Evolutionary conservation across 2,888 invertebrate genomes (phyloP).

Genomic region (Chorisops tibialis): DNA sequence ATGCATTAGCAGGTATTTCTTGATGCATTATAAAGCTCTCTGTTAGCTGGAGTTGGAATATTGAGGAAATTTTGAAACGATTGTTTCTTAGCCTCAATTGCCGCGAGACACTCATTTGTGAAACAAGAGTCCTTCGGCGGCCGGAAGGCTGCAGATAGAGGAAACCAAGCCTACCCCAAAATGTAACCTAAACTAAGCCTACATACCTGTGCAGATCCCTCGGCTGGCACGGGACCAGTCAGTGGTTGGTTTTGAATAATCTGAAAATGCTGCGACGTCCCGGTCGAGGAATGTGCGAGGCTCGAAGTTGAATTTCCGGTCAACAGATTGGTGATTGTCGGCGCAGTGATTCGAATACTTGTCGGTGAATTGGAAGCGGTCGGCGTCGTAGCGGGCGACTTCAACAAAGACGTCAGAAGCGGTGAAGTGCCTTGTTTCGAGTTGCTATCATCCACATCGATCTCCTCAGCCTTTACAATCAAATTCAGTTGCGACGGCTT

Average conservation of each 20-base stretch:
- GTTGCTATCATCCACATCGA: slow-evolving; percentile 41
- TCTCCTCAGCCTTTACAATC: slow-evolving; percentile 33
- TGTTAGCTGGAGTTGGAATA: too few relatives aligned
- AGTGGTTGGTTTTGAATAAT: slow-evolving; percentile 46
- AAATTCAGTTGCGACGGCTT: slow-evolving; percentile 17
- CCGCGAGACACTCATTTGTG: too few relatives aligned
- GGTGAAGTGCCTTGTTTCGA: slow-evolving; percentile 62
- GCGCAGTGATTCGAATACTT: slow-evolving; percentile 44
- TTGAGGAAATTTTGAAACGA: too few relatives aligned
- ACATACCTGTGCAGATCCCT: slow-evolving; percentile 20
- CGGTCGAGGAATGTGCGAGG: slow-evolving; percentile 14
- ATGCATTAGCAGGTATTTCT: slow-evolving; percentile 14
- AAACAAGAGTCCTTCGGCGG: too few relatives aligned
- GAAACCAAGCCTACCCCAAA: background rate
- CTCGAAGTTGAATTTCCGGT: slow-evolving; percentile 44
- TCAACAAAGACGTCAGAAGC: slow-evolving; percentile 76
- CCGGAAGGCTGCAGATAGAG: slow-evolving; percentile 7
- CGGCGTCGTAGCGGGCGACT: slow-evolving; percentile 61
- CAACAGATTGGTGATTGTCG: slow-evolving; percentile 51
- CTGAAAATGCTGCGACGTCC: slow-evolving; percentile 35
- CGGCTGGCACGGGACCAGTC: slow-evolving; percentile 42
- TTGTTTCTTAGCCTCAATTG: too few relatives aligned
- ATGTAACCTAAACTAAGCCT: too few relatives aligned
- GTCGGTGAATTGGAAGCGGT: slow-evolving; percentile 39
- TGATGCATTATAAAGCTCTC: too few relatives aligned